phyloP scores from a whole-genome alignment of 2,113 vertebrate species.

The Urocitellus parryii region DNA sequence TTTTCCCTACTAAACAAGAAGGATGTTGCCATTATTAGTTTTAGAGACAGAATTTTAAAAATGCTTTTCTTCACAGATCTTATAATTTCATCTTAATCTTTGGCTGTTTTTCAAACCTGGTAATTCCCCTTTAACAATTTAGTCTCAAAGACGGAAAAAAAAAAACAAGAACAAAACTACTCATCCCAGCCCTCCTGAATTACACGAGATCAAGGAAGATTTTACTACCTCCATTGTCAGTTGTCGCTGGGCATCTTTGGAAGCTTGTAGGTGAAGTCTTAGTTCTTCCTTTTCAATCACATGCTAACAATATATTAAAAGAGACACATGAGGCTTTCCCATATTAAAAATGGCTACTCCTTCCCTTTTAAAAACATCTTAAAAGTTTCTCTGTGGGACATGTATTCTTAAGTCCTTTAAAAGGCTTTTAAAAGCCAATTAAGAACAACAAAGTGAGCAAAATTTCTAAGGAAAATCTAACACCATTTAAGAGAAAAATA shows the following conservation, averaged over 20 bases:
- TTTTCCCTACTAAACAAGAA: slow-evolving; percentile 35
- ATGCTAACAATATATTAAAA: slow-evolving; percentile 88
- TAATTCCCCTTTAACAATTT: background rate
- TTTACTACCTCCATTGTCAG: slow-evolving; percentile 95
- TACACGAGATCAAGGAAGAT: background rate
- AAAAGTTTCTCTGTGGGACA: background rate
- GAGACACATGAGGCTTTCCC: slow-evolving; percentile 50
- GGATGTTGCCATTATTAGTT: slow-evolving; percentile 7
- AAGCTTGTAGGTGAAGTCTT: slow-evolving; percentile 96
- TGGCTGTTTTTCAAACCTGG: slow-evolving; percentile 23
- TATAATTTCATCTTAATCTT: slow-evolving; percentile 25
- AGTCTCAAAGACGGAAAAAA: background rate
- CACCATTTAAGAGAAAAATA: background rate
- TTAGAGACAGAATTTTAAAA: slow-evolving; percentile 15
- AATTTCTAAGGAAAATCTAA: slow-evolving; percentile 49
- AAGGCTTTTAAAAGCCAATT: background rate
- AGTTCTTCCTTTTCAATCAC: slow-evolving; percentile 98
- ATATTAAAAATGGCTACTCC: background rate
- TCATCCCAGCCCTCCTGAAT: background rate
- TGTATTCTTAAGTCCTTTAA: background rate
- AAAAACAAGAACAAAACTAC: background rate
- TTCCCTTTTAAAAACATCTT: background rate
- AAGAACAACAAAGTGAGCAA: slow-evolving; percentile 40
- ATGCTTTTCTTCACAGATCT: slow-evolving; percentile 51
- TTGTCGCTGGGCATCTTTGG: slow-evolving; percentile 97